phyloP scores from a whole-genome alignment of 92 coral and sea anemone species.

The Paragorgia papillata region DNA sequence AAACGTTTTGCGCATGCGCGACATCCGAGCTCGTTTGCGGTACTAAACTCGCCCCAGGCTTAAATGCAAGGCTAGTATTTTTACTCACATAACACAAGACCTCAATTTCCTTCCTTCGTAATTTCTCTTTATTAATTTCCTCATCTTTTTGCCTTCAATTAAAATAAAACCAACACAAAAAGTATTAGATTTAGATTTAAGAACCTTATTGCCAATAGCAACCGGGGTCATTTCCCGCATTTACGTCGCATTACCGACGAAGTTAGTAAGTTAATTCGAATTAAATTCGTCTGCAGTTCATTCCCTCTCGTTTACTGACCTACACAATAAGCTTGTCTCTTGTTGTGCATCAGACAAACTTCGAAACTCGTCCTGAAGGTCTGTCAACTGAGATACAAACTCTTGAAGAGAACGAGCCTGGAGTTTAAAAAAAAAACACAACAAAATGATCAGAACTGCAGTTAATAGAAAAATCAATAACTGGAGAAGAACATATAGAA shows the following conservation, averaged over 20 bases:
- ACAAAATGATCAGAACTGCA: no score
- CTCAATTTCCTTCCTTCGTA: constrained; percentile 74
- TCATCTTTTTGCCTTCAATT: constrained; percentile 74
- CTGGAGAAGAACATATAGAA: no score
- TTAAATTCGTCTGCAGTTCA: no score
- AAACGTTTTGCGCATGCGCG: no score
- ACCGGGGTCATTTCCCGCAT: no score
- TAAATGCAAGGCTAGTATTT: background rate
- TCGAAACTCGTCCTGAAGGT: constrained; percentile 76
- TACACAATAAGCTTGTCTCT: constrained; percentile 47
- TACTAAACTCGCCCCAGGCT: no score
- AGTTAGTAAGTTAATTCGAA: no score
- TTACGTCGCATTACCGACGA: no score
- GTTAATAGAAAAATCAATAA: no score
- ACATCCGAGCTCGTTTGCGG: no score
- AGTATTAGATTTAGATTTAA: no score
- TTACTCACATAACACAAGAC: constrained; percentile 62
- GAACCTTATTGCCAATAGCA: no score
- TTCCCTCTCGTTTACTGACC: background rate
- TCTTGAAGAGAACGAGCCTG: constrained; percentile 88
- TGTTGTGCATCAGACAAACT: constrained; percentile 77
- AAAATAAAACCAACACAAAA: background rate
- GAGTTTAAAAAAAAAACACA: constrained; percentile 8
- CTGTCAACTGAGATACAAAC: constrained; percentile 84
- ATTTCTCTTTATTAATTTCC: constrained; percentile 70